phyloP scores from a whole-genome alignment of 2,113 vertebrate species.

The Eurystomus gularis region DNA sequence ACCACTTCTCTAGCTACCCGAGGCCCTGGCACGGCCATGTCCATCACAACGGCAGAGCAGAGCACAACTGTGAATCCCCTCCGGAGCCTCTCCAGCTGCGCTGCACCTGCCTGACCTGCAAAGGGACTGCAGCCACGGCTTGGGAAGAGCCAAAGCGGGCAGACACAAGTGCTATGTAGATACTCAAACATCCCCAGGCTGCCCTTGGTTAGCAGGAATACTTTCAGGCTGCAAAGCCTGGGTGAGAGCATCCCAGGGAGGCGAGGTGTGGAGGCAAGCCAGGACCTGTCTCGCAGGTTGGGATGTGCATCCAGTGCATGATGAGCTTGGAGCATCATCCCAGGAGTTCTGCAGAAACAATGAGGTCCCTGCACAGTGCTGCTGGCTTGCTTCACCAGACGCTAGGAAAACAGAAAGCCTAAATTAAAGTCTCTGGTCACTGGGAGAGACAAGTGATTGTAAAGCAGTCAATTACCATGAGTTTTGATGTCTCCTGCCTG shows the following conservation, averaged over 20 bases:
- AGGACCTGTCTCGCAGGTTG: not conserved
- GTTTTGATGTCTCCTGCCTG: not conserved
- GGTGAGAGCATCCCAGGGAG: not conserved
- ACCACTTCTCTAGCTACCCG: not conserved
- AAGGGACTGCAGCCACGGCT: not conserved
- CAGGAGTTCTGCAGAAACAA: not conserved
- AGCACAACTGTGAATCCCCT: fast-evolving
- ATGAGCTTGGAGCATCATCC: not conserved
- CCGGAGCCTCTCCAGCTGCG: not conserved
- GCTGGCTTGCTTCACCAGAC: not conserved
- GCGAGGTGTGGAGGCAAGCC: not conserved
- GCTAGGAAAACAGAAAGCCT: not conserved
- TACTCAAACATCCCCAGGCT: not conserved
- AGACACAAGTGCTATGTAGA: not conserved
- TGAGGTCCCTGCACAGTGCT: not conserved
- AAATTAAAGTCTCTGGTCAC: not conserved
- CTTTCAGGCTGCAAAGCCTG: not conserved
- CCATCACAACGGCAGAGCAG: not conserved
- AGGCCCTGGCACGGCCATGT: not conserved
- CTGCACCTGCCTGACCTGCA: not conserved
- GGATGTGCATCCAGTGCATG: fast-evolving
- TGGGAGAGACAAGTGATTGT: not conserved
- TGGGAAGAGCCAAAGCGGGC: not conserved
- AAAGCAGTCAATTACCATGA: not conserved
- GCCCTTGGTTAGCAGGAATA: not conserved